Evolutionary conservation across 2,113 vertebrate species (phyloP), one percentile per base, ranked within the genome.

Genomic region (Aptenodytes forsteri): DNA sequence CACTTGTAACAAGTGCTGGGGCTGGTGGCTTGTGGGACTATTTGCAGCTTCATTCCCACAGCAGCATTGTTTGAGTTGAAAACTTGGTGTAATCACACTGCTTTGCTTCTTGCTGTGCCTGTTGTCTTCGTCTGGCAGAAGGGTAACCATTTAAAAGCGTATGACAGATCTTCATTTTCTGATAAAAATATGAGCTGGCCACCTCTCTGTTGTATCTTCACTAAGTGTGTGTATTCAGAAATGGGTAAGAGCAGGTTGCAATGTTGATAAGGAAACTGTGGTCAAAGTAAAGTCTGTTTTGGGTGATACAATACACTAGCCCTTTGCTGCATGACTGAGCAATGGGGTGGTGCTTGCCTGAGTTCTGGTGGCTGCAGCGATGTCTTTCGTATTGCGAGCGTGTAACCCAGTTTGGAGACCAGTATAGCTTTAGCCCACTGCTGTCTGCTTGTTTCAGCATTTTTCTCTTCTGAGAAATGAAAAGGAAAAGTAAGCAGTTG

Each of bases 51-150:
- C 17, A 15, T 91, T 84, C 64, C 55, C 13, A 16, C 27, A 54
- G 73, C 32, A 38, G 20, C 73, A 23, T 19, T 3, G 1, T 38
- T 83, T 52, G 50, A 78, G 36, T 49, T 73, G 65, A 44, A 89
- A 54, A 44, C n/a, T 44, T 65, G 11, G 27, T 66, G 21, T 62
- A 23, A 44, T 69, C 9, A 5, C 22, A 6, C 17, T 75, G 50
- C 69, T 87, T 89, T 88, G 44, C 76, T 56, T 62, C 59, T 75
- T 84, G 32, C 36, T 6, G 2, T 21, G 52, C 7, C 30, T 27
- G 12, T 70, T 1, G 0, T 44, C 49, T 65, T 59, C 1, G 2
- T 25, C 32, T 25, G 38, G 36, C 38, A 27, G 20, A 6, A 6
- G 30, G 20, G 18, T 5, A 7, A 13, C 71, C 10, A 4, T 61